Evolutionary conservation across 2,113 vertebrate species (phyloP).

Genomic region (Silurus meridionalis): DNA sequence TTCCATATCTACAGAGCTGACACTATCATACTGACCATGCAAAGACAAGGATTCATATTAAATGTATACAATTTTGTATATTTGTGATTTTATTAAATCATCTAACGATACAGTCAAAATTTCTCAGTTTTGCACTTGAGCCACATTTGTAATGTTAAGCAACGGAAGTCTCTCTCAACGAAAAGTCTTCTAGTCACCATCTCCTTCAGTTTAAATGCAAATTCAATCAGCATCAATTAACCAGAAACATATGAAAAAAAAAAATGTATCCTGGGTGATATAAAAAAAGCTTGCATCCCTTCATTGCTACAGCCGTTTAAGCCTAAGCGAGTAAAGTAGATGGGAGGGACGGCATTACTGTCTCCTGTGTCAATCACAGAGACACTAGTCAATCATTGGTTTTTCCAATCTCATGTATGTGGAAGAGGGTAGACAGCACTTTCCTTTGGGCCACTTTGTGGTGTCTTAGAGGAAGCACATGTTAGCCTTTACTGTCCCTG

Average conservation of each 20-base stretch:
- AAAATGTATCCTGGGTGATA: not conserved
- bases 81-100: too few species aligned
- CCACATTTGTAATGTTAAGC: not conserved
- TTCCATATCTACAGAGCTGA: not conserved
- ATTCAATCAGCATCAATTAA: constrained; percentile 6
- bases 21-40: not conserved
- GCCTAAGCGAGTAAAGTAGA: not conserved
- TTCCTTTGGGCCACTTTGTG: not conserved
- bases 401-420: not conserved
- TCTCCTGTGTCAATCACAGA: not conserved
- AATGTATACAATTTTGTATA: not conserved
- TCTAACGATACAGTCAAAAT: not conserved
- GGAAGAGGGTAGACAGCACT: not conserved
- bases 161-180: constrained; percentile 5
- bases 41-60: not conserved
- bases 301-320: not conserved
- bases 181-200: not conserved
- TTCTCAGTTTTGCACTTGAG: not conserved
- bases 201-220: not conserved
- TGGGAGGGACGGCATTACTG: not conserved
- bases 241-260: not conserved
- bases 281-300: not conserved
- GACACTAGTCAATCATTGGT: not conserved
- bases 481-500: not conserved
- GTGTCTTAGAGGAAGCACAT: not conserved